A percentile compares a stretch with the other conserved stretches of the same genome.
phyloP scores from a whole-genome alignment of 2,797 vertebrate genomes.

The Ctenopoma kingsleyae region DNA sequence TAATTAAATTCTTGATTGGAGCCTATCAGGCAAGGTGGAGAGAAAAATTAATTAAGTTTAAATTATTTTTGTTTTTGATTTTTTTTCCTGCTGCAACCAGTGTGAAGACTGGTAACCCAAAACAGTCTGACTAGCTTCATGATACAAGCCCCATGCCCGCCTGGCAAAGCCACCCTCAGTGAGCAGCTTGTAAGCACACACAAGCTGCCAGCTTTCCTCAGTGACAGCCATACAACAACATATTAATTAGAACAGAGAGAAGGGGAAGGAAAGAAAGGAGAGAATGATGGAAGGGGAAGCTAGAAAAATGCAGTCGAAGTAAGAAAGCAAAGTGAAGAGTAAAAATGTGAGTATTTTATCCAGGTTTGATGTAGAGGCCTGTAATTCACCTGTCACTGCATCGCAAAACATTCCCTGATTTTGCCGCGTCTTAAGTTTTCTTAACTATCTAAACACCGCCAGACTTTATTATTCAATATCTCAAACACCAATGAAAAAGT shows the following conservation, averaged over 20 bases:
- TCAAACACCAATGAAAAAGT: conserved; percentile 29
- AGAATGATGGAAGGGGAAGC: not conserved
- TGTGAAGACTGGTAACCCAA: conserved; percentile 4
- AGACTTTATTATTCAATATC: conserved; percentile 1
- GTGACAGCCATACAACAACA: conserved; percentile 62
- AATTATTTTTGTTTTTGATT: not conserved
- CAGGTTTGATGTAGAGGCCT: not conserved
- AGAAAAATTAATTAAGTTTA: not conserved
- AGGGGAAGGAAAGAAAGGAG: conserved; percentile 2
- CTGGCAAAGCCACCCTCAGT: conserved; percentile 61
- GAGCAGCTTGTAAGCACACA: conserved; percentile 69
- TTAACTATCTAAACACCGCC: conserved; percentile 2
- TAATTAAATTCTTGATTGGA: conserved; percentile 51
- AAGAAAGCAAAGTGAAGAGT: not conserved
- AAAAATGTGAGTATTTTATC: not conserved
- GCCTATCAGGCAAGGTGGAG: conserved; percentile 26
- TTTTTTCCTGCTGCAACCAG: conserved; percentile 1
- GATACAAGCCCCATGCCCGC: conserved; percentile 36
- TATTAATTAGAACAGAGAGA: conserved; percentile 62
- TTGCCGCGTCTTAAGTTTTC: not conserved
- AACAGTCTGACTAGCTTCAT: conserved; percentile 23
- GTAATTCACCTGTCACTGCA: conserved; percentile 11
- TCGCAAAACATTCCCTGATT: not conserved
- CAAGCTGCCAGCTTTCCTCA: conserved; percentile 63
- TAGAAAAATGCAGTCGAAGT: not conserved